phyloP scores from a whole-genome alignment of 2,888 invertebrate species.

The Mesoligia furuncula region DNA sequence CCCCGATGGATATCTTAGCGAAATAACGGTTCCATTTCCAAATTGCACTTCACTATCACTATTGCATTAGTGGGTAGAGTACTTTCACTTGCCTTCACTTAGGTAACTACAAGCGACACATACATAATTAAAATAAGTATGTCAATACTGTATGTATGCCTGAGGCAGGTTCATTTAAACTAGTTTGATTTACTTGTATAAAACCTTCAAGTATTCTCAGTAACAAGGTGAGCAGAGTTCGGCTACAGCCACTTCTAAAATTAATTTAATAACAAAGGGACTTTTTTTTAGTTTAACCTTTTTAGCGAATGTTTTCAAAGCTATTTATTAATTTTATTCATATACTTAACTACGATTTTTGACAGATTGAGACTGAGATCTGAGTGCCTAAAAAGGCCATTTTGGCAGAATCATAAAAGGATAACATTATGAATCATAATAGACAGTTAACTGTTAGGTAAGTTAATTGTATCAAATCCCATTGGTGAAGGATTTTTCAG shows the following conservation, averaged over 20 bases:
- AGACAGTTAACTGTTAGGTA: no score
- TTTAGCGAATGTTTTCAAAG: not conserved
- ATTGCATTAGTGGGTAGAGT: not conserved
- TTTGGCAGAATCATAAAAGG: no score
- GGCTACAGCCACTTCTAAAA: not conserved
- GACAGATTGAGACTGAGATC: no score
- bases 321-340: not conserved
- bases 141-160: not conserved
- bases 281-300: no score
- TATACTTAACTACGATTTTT: no score
- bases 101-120: not conserved
- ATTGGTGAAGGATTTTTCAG: no score
- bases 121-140: not conserved
- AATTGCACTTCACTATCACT: not conserved
- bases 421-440: no score
- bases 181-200: not conserved
- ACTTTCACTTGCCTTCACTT: constrained; percentile 34
- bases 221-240: not conserved
- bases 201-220: not conserved
- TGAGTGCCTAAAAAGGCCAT: no score
- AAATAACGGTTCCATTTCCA: constrained; percentile 24
- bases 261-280: no score
- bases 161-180: not conserved
- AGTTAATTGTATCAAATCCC: no score
- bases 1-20: constrained; percentile 66